Percentiles rank a stretch among this genome's conserved stretches.
phyloP scores from a whole-genome alignment of 1,140 invertebrate genomes.

The Pissodes strobi region DNA sequence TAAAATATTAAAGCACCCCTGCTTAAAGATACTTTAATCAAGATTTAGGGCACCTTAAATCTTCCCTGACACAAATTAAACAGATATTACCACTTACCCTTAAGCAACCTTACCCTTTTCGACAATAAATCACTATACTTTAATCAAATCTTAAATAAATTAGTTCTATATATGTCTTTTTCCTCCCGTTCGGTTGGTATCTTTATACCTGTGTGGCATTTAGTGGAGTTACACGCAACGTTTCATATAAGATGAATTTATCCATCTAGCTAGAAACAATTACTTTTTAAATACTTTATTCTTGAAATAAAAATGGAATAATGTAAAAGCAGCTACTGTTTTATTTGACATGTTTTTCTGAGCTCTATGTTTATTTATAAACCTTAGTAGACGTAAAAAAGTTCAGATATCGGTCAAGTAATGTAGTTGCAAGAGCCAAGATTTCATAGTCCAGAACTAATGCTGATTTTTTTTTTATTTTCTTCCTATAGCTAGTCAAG shows the following conservation, averaged over 20 bases:
- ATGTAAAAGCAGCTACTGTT: neutral
- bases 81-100: slow-evolving; percentile 29
- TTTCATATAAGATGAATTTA: neutral
- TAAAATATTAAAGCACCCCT: slow-evolving; percentile 10
- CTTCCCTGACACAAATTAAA: slow-evolving; percentile 25
- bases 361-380: neutral
- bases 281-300: neutral
- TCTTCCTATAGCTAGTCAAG: too few relatives aligned
- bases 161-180: slow-evolving; percentile 16
- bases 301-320: neutral
- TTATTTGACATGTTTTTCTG: neutral
- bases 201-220: neutral
- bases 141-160: slow-evolving; percentile 29
- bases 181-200: neutral
- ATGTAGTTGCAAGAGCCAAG: too few relatives aligned
- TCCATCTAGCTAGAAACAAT: neutral
- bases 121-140: slow-evolving; percentile 24
- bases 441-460: too few relatives aligned
- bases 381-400: too few relatives aligned
- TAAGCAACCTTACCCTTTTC: slow-evolving; percentile 20
- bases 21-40: slow-evolving; percentile 23
- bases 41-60: slow-evolving; percentile 24
- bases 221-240: neutral
- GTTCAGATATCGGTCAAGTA: too few relatives aligned
- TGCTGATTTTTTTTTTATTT: too few relatives aligned